Base-by-base conservation (phyloP, 1,140 invertebrate genomes). In the Macrobrachium nipponense region DNA sequence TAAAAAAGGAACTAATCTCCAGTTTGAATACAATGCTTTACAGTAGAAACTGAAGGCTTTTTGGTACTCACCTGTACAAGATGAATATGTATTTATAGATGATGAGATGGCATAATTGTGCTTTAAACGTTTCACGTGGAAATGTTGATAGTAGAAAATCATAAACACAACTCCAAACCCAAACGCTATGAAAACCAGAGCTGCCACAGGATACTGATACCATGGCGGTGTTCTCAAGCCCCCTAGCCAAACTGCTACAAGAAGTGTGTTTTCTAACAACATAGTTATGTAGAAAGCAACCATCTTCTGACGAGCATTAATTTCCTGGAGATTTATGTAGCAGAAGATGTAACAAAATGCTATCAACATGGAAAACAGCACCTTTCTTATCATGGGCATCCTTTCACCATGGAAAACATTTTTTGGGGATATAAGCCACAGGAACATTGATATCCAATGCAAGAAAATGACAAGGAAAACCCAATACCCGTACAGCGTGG, bases 281-380 rank as follows among this genome's bases (percentile, higher is more conserved):
- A 97, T 97, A 58, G 97, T 96, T n/a, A 95, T 93, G 91, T 98
- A 98, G 92, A 96, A 98, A 80, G 95, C 95, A 15, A 95, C 93
- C 94, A 96, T 96, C 91, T 96, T 96, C 89, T 95, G 94, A 72
- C 95, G 91, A 89, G 96, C 94, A 91, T 95, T 95, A 11, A 94
- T 93, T 89, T 96, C 95, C 86, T 97, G 95, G 70, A 98, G 92
- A 92, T 98, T 97, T 64, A 98, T 93, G 90, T 97, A 98, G n/a
- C 96, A 96, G 90, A 98, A 96, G 23, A 97, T 94, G 91, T 98
- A 97, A 27, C 97, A 94, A 90, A 95, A 96, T 0, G 96, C 96
- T 61, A 97, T 94, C 8, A 97, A 91, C 2, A 95, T 93, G 18
- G 95, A 94, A 12, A 96, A 93, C 87, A 92, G 93, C 10, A 94